A percentile compares a stretch with the other conserved stretches of the same genome.
Conservation (phyloP, 2,113 vertebrate species). For the Cyanoramphus novaezelandiae region DNA sequence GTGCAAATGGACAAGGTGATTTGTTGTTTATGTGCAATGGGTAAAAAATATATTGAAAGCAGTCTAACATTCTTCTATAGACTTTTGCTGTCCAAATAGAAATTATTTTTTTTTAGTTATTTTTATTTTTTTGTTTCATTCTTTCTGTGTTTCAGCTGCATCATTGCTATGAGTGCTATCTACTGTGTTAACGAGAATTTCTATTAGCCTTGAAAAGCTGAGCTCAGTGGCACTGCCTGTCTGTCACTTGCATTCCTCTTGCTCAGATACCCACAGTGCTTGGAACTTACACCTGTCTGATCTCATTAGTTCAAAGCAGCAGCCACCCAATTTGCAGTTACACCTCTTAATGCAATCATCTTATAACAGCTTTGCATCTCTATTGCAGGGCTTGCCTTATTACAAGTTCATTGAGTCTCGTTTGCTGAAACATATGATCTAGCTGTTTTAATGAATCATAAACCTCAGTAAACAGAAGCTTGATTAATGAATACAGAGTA, state of each 20-base stretch:
- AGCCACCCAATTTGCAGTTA: background rate
- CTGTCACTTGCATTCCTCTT: background rate
- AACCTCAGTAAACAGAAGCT: background rate
- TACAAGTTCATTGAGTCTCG: background rate
- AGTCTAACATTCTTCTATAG: background rate
- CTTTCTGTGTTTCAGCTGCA: background rate
- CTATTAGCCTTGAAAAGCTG: background rate
- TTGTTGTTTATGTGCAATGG: background rate
- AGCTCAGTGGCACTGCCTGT: background rate
- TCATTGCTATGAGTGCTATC: background rate
- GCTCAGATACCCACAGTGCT: background rate
- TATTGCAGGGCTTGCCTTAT: background rate
- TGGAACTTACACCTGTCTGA: background rate
- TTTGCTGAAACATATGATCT: background rate
- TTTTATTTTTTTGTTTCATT: background rate
- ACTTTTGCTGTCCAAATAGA: background rate
- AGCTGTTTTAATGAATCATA: background rate
- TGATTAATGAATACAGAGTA: background rate
- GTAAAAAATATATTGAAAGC: background rate
- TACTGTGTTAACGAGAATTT: background rate
- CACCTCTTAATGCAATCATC: background rate
- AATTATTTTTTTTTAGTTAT: background rate
- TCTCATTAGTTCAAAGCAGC: background rate
- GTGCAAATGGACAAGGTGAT: background rate
- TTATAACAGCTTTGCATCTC: background rate